These are phyloP conservation scores for Epinephelus cyanopodus DNA, from an alignment of 2,113 vertebrate species.

Conservation along the genomic window DNA sequence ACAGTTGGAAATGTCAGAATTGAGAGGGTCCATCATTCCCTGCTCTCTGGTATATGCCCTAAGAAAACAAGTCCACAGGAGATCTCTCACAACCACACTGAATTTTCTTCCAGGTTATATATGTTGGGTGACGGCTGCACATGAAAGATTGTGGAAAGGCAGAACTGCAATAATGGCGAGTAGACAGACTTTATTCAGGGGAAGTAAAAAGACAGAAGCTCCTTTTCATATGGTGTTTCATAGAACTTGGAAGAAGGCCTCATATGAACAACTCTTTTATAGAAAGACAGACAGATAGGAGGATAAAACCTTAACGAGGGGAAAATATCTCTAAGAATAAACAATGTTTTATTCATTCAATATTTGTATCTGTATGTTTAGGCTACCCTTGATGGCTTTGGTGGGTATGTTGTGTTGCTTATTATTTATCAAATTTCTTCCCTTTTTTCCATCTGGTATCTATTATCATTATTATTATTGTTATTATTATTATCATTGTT, in stretches of 20 bases:
- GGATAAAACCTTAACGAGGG: not conserved
- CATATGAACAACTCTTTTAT: not conserved
- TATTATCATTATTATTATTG: no score
- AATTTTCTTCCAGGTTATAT: not conserved
- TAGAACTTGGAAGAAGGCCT: not conserved
- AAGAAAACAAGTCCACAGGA: no score
- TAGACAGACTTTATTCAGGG: not conserved
- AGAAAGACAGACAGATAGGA: not conserved
- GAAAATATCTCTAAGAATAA: not conserved
- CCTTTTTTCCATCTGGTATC: no score
- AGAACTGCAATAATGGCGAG: not conserved
- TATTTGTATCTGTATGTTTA: not conserved
- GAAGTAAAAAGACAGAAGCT: not conserved
- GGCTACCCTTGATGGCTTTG: no score
- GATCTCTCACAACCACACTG: not conserved
- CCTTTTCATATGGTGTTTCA: not conserved
- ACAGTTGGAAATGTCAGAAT: no score
- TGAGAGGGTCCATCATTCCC: no score
- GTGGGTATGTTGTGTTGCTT: no score
- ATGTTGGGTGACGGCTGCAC: not conserved
- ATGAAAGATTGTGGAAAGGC: not conserved
- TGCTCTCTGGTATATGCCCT: no score
- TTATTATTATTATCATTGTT: no score
- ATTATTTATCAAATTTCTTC: no score
- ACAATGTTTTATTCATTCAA: not conserved